Evolutionary conservation across 92 coral and sea anemone genomes (phyloP).

Genomic region (Porites lobata): DNA sequence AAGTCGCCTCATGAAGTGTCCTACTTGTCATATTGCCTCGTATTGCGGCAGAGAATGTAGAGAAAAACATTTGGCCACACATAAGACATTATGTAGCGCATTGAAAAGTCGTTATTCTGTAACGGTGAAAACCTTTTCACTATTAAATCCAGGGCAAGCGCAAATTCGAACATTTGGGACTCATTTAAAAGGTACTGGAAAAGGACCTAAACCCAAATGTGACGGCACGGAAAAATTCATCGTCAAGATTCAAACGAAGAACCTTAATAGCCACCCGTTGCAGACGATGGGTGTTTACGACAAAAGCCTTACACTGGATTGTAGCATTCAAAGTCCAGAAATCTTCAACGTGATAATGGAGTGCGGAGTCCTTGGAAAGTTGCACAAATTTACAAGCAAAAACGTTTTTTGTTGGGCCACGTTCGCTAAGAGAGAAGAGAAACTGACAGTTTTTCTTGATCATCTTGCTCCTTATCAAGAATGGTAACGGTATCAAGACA

Average conservation of each 20-base stretch:
- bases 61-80: conserved; percentile 44
- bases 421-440: conserved; percentile 52
- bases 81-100: conserved; percentile 47
- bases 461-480: conserved; percentile 77
- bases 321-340: conserved; percentile 71
- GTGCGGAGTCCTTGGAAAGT: conserved; percentile 80
- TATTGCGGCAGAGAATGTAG: conserved; percentile 73
- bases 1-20: conserved; percentile 35
- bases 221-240: conserved; percentile 44
- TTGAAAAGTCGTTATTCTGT: conserved; percentile 59
- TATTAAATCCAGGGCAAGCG: neutral
- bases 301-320: conserved; percentile 52
- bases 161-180: conserved; percentile 13
- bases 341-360: conserved; percentile 77
- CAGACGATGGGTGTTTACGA: conserved; percentile 55
- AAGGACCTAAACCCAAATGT: conserved; percentile 53
- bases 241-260: conserved; percentile 68
- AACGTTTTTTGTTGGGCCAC: conserved; percentile 74
- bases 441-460: conserved; percentile 64
- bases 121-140: conserved; percentile 23
- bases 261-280: conserved; percentile 62
- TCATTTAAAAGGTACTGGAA: conserved; percentile 44
- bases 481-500: conserved; percentile 49
- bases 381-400: conserved; percentile 63
- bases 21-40: conserved; percentile 56